Conservation (phyloP, 2,797 vertebrate genomes). For the Lindbergichthys nudifrons region DNA sequence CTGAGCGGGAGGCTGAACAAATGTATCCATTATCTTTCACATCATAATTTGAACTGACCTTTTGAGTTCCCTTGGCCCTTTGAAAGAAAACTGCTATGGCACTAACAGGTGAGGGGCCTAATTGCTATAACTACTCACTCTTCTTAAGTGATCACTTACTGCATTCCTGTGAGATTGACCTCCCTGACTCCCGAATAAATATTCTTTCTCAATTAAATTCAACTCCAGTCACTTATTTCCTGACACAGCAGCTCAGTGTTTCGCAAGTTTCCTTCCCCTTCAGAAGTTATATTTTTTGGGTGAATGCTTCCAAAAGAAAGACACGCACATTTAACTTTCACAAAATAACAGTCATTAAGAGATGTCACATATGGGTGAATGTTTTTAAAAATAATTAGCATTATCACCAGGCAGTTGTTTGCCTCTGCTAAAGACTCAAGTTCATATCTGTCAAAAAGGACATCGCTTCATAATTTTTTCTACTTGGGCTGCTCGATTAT, state of each 20-base stretch:
- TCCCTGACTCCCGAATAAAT: neutral
- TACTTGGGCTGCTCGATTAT: no score
- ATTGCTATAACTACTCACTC: neutral
- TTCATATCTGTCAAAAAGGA: no score
- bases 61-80: neutral
- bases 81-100: neutral
- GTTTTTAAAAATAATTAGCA: no score
- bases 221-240: neutral
- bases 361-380: no score
- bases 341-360: no score
- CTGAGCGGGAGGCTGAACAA: neutral
- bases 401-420: no score
- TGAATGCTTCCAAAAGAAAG: neutral
- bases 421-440: no score
- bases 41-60: neutral
- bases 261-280: neutral
- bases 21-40: neutral
- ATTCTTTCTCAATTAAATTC: neutral
- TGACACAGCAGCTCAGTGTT: neutral
- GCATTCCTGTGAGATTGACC: neutral
- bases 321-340: no score
- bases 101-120: neutral
- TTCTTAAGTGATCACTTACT: neutral
- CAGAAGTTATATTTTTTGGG: neutral
- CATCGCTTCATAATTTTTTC: no score